A percentile compares a stretch with the other conserved stretches of the same genome.
phyloP scores from a whole-genome alignment of 2,113 vertebrate species.

The Ammodramus savannarum region DNA sequence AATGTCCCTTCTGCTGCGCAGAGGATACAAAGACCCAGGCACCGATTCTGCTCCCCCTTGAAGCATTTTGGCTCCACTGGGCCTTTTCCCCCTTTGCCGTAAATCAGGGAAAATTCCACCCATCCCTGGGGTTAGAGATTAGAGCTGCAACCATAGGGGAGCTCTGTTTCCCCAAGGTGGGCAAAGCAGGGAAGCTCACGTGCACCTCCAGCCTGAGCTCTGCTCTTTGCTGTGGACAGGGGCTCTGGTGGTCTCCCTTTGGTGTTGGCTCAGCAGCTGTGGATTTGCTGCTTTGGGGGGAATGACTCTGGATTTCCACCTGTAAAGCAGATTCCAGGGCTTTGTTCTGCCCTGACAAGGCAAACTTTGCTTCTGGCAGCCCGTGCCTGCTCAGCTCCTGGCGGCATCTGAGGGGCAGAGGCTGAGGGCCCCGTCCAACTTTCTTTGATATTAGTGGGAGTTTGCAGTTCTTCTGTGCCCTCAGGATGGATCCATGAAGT shows the following conservation, averaged over 20 bases:
- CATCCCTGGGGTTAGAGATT: constrained; percentile 1
- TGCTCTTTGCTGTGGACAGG: neutral
- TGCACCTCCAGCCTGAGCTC: rapidly evolving
- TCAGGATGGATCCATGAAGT: constrained; percentile 29
- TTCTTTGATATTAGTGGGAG: constrained; percentile 22
- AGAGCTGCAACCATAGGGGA: neutral
- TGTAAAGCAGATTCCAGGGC: constrained; percentile 48
- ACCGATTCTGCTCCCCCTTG: constrained; percentile 45
- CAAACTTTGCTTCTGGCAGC: constrained; percentile 14
- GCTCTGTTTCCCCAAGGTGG: neutral
- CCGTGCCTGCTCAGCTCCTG: rapidly evolving
- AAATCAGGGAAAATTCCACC: constrained; percentile 48
- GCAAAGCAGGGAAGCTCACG: rapidly evolving
- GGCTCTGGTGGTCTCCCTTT: neutral
- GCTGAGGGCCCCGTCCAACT: neutral
- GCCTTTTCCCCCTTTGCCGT: neutral
- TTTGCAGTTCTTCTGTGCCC: constrained; percentile 13
- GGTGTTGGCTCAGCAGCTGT: neutral
- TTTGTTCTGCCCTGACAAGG: constrained; percentile 32
- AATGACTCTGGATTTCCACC: constrained; percentile 30
- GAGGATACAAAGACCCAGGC: constrained; percentile 55
- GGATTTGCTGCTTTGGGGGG: neutral
- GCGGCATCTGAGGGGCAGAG: neutral
- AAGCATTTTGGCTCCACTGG: constrained; percentile 34
- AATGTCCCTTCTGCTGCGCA: constrained; percentile 57